Conservation (phyloP, 2,113 vertebrate genomes). For the Sciurus niger region DNA sequence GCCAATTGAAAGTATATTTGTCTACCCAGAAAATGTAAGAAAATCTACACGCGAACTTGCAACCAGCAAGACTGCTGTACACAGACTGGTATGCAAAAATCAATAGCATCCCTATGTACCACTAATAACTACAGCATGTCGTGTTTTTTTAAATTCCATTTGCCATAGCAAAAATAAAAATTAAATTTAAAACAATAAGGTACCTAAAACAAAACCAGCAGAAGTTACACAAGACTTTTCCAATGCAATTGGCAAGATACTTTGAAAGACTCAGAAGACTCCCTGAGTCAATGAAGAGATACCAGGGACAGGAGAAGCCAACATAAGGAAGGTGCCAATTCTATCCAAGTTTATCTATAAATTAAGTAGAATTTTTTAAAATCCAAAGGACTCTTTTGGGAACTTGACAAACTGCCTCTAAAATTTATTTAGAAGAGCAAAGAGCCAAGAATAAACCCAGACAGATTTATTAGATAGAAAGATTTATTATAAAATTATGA, state of each 20-base stretch:
- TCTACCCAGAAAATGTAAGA: neutral
- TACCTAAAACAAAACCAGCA: constrained; percentile 26
- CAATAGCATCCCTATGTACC: neutral
- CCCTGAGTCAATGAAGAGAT: neutral
- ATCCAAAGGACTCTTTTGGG: neutral
- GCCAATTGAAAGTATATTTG: too few species aligned
- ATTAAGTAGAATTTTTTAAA: neutral
- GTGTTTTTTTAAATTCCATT: too few species aligned
- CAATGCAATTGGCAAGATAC: neutral
- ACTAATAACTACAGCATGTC: neutral
- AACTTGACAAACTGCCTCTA: constrained; percentile 40
- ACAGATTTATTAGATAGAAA: constrained; percentile 7
- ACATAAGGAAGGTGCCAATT: neutral
- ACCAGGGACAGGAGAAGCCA: neutral
- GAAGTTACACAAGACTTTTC: neutral
- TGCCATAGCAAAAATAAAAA: neutral
- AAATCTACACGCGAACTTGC: neutral
- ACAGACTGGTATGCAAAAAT: neutral
- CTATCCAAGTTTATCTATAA: neutral
- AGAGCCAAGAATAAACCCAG: neutral
- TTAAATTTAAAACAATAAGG: neutral
- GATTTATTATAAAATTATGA: neutral
- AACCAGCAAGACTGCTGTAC: neutral
- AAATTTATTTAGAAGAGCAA: neutral
- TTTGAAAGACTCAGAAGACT: constrained; percentile 22